Evolutionary conservation across 2,888 invertebrate genomes (phyloP).

Genomic region (Nemotelus nigrinus): DNA sequence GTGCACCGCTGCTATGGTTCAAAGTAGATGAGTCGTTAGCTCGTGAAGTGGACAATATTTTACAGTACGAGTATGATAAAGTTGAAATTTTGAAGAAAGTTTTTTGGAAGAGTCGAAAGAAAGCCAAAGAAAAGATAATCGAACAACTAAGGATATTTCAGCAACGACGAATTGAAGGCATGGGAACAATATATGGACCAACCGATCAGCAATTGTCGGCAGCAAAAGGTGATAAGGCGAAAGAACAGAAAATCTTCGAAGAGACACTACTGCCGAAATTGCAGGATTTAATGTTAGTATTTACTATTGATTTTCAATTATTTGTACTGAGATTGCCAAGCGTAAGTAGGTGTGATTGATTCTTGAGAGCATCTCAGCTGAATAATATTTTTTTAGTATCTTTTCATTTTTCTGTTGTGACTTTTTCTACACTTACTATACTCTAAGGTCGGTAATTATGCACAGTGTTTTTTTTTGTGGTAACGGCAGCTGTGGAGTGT

Average conservation of each 20-base stretch:
- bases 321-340: not conserved
- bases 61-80: conserved; percentile 85
- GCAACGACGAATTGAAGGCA: conserved; percentile 87
- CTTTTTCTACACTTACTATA: too few species aligned
- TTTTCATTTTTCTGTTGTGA: too few species aligned
- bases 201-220: conserved; percentile 81
- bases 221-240: conserved; percentile 80
- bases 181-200: conserved; percentile 90
- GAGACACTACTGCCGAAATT: conserved; percentile 77
- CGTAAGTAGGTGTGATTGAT: too few species aligned
- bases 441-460: too few species aligned
- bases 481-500: too few species aligned
- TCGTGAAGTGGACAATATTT: conserved; percentile 87
- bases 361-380: too few species aligned
- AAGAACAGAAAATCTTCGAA: conserved; percentile 81
- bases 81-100: conserved; percentile 89
- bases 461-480: too few species aligned
- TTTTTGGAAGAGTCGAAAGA: conserved; percentile 87
- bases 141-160: conserved; percentile 69
- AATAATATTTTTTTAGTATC: too few species aligned
- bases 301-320: not conserved
- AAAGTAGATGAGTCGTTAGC: conserved; percentile 79
- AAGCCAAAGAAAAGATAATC: conserved; percentile 65
- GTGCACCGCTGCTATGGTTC: conserved; percentile 69
- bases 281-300: conserved; percentile 73